Percentiles rank a stretch among this genome's conserved stretches.
phyloP scores from a whole-genome alignment of 1,140 invertebrate species.

The Streblospio benedicti region DNA sequence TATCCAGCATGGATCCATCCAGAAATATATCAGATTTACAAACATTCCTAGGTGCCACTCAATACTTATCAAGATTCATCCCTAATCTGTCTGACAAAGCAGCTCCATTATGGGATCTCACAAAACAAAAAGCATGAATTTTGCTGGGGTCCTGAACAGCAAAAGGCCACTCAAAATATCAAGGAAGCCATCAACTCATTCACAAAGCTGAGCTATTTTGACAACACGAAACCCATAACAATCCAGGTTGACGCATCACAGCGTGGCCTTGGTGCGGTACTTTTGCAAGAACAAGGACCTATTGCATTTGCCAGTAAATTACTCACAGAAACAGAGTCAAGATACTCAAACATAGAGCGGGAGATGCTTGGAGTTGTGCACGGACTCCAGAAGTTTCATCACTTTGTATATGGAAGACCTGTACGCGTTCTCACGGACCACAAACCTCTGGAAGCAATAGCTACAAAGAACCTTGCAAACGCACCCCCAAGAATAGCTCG shows the following conservation, averaged over 20 bases:
- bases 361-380: conserved; percentile 13
- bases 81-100: too few species aligned
- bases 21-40: too few species aligned
- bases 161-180: conserved; percentile 19
- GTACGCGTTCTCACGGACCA: conserved; percentile 15
- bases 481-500: conserved; percentile 42
- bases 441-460: conserved; percentile 35
- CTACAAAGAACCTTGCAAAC: conserved; percentile 41
- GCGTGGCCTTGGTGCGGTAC: conserved; percentile 41
- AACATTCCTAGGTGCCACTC: too few species aligned
- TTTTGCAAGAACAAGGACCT: conserved; percentile 43
- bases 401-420: conserved; percentile 8
- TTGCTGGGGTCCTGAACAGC: neutral
- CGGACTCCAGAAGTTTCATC: conserved; percentile 1
- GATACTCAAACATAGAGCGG: conserved; percentile 12
- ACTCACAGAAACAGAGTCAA: conserved; percentile 5
- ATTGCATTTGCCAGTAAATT: conserved; percentile 1
- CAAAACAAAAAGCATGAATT: too few species aligned
- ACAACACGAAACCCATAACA: conserved; percentile 19
- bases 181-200: conserved; percentile 19
- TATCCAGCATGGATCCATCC: too few species aligned
- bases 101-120: too few species aligned
- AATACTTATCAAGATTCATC: too few species aligned
- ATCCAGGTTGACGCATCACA: conserved; percentile 29
- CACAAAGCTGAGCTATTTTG: conserved; percentile 26